A percentile compares a stretch with the other conserved stretches of the same genome.
Evolutionary conservation across 1,140 invertebrate genomes (phyloP).

Genomic region (Oryctes rhinoceros): DNA sequence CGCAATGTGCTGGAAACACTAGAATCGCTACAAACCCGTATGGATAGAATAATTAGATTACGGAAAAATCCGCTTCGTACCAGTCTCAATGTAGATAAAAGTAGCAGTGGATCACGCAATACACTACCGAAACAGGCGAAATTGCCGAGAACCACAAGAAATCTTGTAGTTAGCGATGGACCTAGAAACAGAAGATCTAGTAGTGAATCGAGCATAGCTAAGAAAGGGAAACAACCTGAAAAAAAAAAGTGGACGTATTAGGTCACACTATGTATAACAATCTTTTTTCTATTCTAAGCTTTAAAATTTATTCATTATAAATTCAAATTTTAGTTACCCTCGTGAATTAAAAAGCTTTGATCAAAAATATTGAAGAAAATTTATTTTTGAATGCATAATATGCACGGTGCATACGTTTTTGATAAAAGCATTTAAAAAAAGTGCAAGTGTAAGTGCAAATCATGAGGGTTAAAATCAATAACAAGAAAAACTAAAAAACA

Average conservation of each 20-base stretch:
- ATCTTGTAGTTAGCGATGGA: neutral
- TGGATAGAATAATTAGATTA: neutral
- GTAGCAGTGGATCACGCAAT: neutral
- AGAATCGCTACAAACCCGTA: neutral
- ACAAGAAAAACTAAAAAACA: too few species aligned
- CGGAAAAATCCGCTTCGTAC: neutral
- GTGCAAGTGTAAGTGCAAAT: too few species aligned
- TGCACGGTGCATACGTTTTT: too few species aligned
- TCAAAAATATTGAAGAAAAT: too few species aligned
- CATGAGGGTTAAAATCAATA: too few species aligned
- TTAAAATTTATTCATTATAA: too few species aligned
- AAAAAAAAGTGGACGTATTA: neutral
- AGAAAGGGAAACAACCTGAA: neutral
- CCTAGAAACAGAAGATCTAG: neutral
- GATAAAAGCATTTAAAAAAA: too few species aligned
- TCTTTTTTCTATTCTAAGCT: too few species aligned
- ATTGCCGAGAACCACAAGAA: neutral
- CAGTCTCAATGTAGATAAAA: neutral
- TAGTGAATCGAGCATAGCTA: neutral
- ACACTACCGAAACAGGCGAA: neutral
- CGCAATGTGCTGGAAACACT: neutral
- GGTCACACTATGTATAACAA: neutral
- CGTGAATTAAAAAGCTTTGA: too few species aligned
- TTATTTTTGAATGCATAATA: too few species aligned
- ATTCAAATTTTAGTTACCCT: too few species aligned